These are phyloP conservation scores for Pristionchus arcanus DNA, from an alignment of 2,888 invertebrate species.

Conservation along the genomic window DNA sequence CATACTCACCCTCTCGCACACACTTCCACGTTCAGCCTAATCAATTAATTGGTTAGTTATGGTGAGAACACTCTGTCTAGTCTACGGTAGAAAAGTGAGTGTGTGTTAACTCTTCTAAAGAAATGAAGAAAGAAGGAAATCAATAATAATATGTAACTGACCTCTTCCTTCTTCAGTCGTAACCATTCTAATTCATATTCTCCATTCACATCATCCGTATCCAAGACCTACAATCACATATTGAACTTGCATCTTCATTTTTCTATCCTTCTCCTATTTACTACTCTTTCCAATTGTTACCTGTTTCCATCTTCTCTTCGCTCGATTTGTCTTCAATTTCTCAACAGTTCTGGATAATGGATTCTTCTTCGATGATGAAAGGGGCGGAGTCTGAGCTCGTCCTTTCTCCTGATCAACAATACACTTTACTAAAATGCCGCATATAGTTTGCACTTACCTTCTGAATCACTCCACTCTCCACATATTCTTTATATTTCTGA, in stretches of 20 bases:
- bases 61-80: neutral
- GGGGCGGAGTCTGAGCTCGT: constrained; percentile 72
- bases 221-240: constrained; percentile 60
- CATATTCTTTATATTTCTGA: constrained; percentile 71
- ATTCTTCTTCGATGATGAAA: constrained; percentile 56
- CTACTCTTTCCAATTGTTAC: constrained; percentile 46
- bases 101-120: neutral
- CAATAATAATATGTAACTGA: neutral
- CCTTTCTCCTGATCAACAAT: constrained; percentile 62
- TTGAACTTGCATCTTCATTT: too few relatives aligned
- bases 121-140: neutral
- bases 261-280: neutral
- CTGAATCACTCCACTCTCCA: constrained; percentile 69
- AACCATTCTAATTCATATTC: constrained; percentile 72
- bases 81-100: neutral
- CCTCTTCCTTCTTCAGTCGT: constrained; percentile 60
- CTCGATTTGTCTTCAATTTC: constrained; percentile 72
- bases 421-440: neutral
- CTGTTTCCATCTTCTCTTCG: constrained; percentile 74
- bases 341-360: constrained; percentile 65
- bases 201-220: constrained; percentile 66
- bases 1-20: constrained; percentile 10
- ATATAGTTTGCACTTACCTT: constrained; percentile 39
- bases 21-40: neutral
- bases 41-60: neutral